Percentiles rank a stretch among this genome's conserved stretches.
Evolutionary conservation across 2,113 vertebrate species (phyloP).

Genomic region (Romanogobio albipinnatus): DNA sequence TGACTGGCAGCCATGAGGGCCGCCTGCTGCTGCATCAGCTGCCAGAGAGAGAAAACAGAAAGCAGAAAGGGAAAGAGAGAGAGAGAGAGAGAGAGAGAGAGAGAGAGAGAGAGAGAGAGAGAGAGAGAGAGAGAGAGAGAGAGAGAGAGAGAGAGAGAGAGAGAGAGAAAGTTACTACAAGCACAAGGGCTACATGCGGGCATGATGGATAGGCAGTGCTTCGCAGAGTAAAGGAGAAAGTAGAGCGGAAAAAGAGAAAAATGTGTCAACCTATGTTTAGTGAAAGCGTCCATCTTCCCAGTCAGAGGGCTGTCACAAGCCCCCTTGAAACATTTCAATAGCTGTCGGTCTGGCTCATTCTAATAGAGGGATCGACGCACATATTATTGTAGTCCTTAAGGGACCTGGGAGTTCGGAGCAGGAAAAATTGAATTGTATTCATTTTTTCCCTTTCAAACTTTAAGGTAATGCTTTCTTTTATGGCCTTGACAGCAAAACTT

Average conservation of each 20-base stretch:
- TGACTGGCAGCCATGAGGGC: slow-evolving; percentile 95
- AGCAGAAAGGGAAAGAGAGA: slow-evolving; percentile 41
- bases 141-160: slow-evolving; percentile 53
- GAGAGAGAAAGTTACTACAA: slow-evolving; percentile 60
- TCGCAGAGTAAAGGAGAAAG: slow-evolving; percentile 70
- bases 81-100: slow-evolving; percentile 60
- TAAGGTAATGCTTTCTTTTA: slow-evolving; percentile 34
- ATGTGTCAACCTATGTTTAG: slow-evolving; percentile 80
- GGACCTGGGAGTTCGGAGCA: slow-evolving; percentile 67
- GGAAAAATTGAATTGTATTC: slow-evolving; percentile 51
- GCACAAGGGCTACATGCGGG: slow-evolving; percentile 66
- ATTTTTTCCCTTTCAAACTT: slow-evolving; percentile 59
- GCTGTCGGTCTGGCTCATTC: slow-evolving; percentile 64
- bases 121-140: no score
- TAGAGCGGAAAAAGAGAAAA: slow-evolving; percentile 75
- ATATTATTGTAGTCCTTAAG: slow-evolving; percentile 67
- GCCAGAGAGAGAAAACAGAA: slow-evolving; percentile 64
- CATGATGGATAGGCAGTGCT: slow-evolving; percentile 75
- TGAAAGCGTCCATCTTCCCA: slow-evolving; percentile 73
- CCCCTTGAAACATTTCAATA: slow-evolving; percentile 73
- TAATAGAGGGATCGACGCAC: slow-evolving; percentile 35
- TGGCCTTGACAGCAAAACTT: neutral
- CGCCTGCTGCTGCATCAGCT: slow-evolving; percentile 99
- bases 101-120: slow-evolving; percentile 41
- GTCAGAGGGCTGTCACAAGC: slow-evolving; percentile 75